Conservation (phyloP, 1,140 invertebrate genomes). For the Drosophila baimaii region DNA sequence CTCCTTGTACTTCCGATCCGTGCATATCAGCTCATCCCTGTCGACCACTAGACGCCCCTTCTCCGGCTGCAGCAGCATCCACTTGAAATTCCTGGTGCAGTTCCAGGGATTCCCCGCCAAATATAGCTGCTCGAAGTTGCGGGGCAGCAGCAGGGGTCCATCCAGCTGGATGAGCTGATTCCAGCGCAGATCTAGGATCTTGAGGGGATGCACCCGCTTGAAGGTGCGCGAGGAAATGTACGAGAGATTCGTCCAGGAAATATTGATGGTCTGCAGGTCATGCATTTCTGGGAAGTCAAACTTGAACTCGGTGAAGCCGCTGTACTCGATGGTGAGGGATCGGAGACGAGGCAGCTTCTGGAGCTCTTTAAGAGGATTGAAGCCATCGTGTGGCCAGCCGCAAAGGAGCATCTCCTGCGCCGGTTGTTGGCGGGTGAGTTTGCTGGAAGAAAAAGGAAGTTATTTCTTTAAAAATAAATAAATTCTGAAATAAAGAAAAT, state of each 20-base stretch:
- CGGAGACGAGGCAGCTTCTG: constrained; percentile 74
- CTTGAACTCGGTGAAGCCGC: constrained; percentile 78
- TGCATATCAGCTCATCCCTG: constrained; percentile 85
- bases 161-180: constrained; percentile 84
- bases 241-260: constrained; percentile 84
- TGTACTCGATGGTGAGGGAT: constrained; percentile 80
- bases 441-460: background rate
- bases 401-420: constrained; percentile 67
- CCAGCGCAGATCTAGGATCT: constrained; percentile 85
- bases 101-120: constrained; percentile 86
- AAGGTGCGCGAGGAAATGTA: constrained; percentile 81
- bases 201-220: constrained; percentile 75
- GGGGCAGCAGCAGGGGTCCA: constrained; percentile 70
- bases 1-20: constrained; percentile 84
- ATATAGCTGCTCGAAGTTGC: constrained; percentile 81
- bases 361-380: constrained; percentile 72
- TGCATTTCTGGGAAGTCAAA: constrained; percentile 82
- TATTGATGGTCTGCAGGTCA: constrained; percentile 83
- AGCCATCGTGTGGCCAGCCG: constrained; percentile 73
- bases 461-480: background rate
- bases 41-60: constrained; percentile 85
- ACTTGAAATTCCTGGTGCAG: constrained; percentile 86
- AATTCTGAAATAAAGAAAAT: too few relatives aligned
- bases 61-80: constrained; percentile 85
- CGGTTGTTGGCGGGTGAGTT: background rate